Base-by-base conservation (phyloP, 2,113 vertebrate species). In the Hemichromis elongatus region DNA sequence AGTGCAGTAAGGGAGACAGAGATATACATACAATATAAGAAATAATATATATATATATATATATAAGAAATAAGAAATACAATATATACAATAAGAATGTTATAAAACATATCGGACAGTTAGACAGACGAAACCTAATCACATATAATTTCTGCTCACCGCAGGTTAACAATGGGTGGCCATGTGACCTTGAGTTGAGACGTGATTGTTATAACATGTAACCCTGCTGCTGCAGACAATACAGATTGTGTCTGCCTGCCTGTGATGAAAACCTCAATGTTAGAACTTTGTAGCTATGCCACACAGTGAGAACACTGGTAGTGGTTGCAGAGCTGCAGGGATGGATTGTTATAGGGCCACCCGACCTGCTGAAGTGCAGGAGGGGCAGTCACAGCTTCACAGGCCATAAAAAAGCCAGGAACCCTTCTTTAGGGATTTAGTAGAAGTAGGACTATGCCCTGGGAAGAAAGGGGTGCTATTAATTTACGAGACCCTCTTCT, bases 401-500 rank as follows among this genome's bases (percentile, higher is more conserved):
- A 84, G 77, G 84, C 83, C 78, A 92, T 92, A 93, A 92, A 92
- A 70, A 91, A 93, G 77, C 86, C 40, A 11, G 47, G 82, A 83
- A 77, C 79, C 59, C 75, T 85, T 89, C 89, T 77, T 77, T 80
- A 86, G 88, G 91, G 87, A 93, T 89, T 85, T 70, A 57, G 82
- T 47, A 37, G 59, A 37, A 77, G 86, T 26, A 84, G 59, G 82
- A 83, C 80, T 89, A 70, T 57, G 55, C 70, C 87, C 87, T 47
- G 79, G 77, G 87, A 93, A 82, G 73, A 81, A 86, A 75, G 21
- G 75, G 89, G 75, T 86, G 77, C 88, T 83, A 82, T 86, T 94
- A 92, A 94, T 95, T 95, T 94, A 95, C 84, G 79, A 93, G 91
- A 45, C 90, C 82, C 89, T 93, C 78, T 92, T 78, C 91, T 92